phyloP scores from a whole-genome alignment of 2,888 invertebrate species.

The Muschampia plurimacula region DNA sequence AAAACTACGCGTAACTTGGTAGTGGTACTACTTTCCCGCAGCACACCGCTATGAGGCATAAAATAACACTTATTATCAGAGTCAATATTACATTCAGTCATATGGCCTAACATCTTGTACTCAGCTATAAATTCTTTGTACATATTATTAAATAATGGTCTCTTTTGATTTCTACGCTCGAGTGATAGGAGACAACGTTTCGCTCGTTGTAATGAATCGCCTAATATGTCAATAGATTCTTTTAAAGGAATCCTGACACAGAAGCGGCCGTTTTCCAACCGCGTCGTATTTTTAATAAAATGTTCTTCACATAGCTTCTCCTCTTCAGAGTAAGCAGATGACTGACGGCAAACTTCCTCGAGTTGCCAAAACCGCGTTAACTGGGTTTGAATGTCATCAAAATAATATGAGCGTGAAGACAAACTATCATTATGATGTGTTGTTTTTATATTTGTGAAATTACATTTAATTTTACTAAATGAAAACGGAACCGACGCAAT shows the following conservation, averaged over 20 bases:
- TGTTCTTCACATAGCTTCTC: constrained; percentile 32
- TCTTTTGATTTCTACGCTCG: constrained; percentile 33
- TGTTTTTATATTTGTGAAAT: constrained; percentile 1
- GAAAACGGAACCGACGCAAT: background rate
- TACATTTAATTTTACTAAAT: constrained; percentile 10
- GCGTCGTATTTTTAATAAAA: constrained; percentile 19
- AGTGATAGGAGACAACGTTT: constrained; percentile 34
- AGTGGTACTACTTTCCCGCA: constrained; percentile 32
- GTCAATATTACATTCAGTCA: constrained; percentile 19
- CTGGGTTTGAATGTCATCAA: constrained; percentile 23
- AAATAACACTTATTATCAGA: constrained; percentile 8
- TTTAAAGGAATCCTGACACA: constrained; percentile 26
- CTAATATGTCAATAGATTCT: constrained; percentile 32
- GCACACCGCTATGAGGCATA: constrained; percentile 36
- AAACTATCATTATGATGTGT: constrained; percentile 1
- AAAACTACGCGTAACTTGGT: constrained; percentile 32
- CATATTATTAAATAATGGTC: constrained; percentile 22
- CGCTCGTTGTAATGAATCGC: constrained; percentile 37
- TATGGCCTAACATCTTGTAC: constrained; percentile 30
- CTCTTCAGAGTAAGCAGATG: constrained; percentile 8
- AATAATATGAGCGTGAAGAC: constrained; percentile 3
- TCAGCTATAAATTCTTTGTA: constrained; percentile 41
- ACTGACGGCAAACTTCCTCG: constrained; percentile 25
- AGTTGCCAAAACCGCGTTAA: constrained; percentile 33
- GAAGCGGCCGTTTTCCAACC: constrained; percentile 9